A percentile compares a stretch with the other conserved stretches of the same genome.
These are phyloP conservation scores for Spinus olivaceus DNA, from an alignment of 2,797 vertebrate genomes.

Conservation along the genomic window DNA sequence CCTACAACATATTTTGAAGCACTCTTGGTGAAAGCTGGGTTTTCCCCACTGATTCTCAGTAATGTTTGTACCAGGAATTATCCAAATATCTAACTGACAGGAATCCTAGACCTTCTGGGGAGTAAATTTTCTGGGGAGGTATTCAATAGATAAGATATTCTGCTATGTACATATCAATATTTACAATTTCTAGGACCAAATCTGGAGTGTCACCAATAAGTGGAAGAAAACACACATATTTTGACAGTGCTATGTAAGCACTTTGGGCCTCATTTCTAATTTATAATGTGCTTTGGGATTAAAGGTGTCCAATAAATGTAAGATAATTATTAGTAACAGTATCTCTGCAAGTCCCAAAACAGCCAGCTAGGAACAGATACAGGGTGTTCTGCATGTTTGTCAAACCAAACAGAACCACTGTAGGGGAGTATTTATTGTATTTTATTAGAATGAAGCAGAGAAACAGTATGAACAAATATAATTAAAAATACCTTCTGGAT, in stretches of 20 bases:
- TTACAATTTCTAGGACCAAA: not conserved
- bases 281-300: slow-evolving; percentile 33
- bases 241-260: not conserved
- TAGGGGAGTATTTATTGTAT: not conserved
- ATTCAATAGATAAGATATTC: not conserved
- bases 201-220: not conserved
- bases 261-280: not conserved
- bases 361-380: not conserved
- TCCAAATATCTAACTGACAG: not conserved
- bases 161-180: not conserved
- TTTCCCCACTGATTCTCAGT: not conserved
- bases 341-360: not conserved
- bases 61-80: not conserved
- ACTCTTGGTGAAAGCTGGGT: not conserved
- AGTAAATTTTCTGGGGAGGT: not conserved
- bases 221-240: not conserved
- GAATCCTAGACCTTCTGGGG: not conserved
- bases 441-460: not conserved
- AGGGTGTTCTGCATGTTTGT: not conserved
- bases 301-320: slow-evolving; percentile 8
- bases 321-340: slow-evolving; percentile 14
- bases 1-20: not conserved
- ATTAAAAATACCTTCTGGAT: slow-evolving; percentile 8
- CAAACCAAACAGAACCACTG: not conserved
- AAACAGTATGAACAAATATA: not conserved